Evolutionary conservation across 2,797 vertebrate species (phyloP), one percentile per base, ranked within the genome.

Genomic region (Limnodromus scolopaceus): DNA sequence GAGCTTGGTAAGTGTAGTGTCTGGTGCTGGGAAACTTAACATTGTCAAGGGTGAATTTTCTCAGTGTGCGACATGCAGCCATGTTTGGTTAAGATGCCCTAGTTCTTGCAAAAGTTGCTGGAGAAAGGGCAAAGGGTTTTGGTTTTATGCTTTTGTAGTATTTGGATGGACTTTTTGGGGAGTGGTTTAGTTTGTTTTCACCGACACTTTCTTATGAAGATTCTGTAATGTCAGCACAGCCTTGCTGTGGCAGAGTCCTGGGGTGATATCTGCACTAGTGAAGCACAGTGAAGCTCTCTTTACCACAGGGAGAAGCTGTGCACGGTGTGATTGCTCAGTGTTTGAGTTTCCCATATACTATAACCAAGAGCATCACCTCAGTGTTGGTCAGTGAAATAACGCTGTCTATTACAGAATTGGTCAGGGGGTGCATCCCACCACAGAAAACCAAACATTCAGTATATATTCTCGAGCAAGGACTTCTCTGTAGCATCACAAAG

Each of bases 251-350:
- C 36, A 66, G 64, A 65, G 51, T 55, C 36, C 54, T 28, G 30
- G 45, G 36, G 32, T 23, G 34, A 27, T 10, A 27, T 7, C 13
- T 36, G 11, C 46, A 14, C 6, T 20, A 38, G 23, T 24, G 34
- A 64, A 77, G 36, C 6, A 3, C 6, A 8, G 46, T 8, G 39
- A 16, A 83, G 11, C 8, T 49, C 9, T 17, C 41, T 70, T 39
- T 57, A 7, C 20, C 19, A 4, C 14, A 36, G 45, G 23, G 48
- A 45, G 17, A 41, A 11, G 46, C 4, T 53, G 39, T 28, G 30
- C 12, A 19, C 24, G 46, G 6, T 22, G 16, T 13, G 38, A 23
- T 23, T 77, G n/a, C 38, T 57, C 0, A 0, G 8, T 38, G n/a
- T 64, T 48, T 74, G 60, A 38, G 23, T 39, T 38, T 54, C 23